Evolutionary conservation across 2,113 vertebrate genomes (phyloP).

Genomic region (Struthidea cinerea): DNA sequence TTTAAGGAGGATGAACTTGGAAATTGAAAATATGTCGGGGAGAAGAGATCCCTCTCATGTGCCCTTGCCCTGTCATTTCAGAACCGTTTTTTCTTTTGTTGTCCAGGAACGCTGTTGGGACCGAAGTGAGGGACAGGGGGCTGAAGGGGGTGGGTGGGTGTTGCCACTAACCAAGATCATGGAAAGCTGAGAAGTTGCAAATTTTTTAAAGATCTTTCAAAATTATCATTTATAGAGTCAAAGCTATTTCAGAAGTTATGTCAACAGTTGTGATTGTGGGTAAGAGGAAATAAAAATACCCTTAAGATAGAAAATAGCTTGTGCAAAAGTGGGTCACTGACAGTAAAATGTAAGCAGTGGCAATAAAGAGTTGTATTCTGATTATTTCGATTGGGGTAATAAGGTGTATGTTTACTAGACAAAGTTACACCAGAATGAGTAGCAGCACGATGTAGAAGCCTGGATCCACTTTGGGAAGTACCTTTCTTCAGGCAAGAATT

Average conservation of each 20-base stretch:
- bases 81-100: not conserved
- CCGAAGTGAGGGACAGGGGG: not conserved
- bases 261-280: not conserved
- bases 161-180: not conserved
- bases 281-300: not conserved
- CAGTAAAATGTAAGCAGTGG: not conserved
- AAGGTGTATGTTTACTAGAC: not conserved
- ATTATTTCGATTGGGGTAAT: not conserved
- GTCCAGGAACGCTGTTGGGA: not conserved
- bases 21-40: not conserved
- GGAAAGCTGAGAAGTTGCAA: not conserved
- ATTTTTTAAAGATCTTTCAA: not conserved
- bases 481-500: constrained; percentile 31
- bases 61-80: not conserved
- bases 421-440: not conserved
- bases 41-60: not conserved
- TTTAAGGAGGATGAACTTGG: not conserved
- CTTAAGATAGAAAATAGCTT: not conserved
- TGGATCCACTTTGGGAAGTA: constrained; percentile 35
- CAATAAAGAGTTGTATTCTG: not conserved
- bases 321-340: not conserved
- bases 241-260: not conserved
- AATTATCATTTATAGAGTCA: not conserved
- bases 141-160: not conserved
- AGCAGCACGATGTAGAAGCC: not conserved